These are phyloP conservation scores for Holothuria leucospilota DNA, from an alignment of 53 echinoderm and acorn worm genomes.

Conservation along the genomic window DNA sequence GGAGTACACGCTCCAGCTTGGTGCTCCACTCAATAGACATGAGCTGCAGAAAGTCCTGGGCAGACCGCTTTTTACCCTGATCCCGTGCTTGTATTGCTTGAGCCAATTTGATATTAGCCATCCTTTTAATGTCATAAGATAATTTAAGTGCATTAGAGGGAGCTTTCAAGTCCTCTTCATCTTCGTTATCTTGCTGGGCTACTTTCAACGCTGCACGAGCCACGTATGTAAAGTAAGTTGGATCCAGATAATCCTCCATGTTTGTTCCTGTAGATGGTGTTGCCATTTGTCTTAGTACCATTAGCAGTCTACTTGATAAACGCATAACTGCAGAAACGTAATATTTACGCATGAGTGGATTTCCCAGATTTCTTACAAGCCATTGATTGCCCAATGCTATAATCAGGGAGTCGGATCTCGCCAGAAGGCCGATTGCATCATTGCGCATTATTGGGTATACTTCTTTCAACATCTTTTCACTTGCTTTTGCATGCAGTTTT, in stretches of 20 bases:
- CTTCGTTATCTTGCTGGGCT: slow-evolving; percentile 52
- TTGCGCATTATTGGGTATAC: slow-evolving; percentile 52
- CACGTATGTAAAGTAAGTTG: not conserved
- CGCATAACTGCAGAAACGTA: slow-evolving; percentile 67
- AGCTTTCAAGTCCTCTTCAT: slow-evolving; percentile 56
- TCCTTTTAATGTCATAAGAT: slow-evolving; percentile 59
- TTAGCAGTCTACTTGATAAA: slow-evolving; percentile 47
- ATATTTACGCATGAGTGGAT: slow-evolving; percentile 62
- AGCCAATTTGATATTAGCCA: slow-evolving; percentile 64
- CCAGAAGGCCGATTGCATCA: slow-evolving; percentile 47
- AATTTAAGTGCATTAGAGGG: slow-evolving; percentile 66
- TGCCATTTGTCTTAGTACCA: slow-evolving; percentile 45
- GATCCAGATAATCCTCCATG: slow-evolving; percentile 43
- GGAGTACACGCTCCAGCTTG: too few species aligned
- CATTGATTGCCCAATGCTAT: slow-evolving; percentile 56
- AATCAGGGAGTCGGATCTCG: slow-evolving; percentile 43
- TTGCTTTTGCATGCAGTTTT: slow-evolving; percentile 35
- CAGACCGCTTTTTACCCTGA: slow-evolving; percentile 26
- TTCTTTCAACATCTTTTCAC: slow-evolving; percentile 38
- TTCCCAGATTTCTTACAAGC: slow-evolving; percentile 59
- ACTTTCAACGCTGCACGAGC: slow-evolving; percentile 43
- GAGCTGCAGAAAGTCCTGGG: not conserved
- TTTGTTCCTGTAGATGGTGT: slow-evolving; percentile 38
- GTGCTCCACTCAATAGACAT: too few species aligned
- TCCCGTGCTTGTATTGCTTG: slow-evolving; percentile 49